These are phyloP conservation scores for Conopomorpha cramerella DNA, from an alignment of 1,140 invertebrate genomes.

Conservation along the genomic window DNA sequence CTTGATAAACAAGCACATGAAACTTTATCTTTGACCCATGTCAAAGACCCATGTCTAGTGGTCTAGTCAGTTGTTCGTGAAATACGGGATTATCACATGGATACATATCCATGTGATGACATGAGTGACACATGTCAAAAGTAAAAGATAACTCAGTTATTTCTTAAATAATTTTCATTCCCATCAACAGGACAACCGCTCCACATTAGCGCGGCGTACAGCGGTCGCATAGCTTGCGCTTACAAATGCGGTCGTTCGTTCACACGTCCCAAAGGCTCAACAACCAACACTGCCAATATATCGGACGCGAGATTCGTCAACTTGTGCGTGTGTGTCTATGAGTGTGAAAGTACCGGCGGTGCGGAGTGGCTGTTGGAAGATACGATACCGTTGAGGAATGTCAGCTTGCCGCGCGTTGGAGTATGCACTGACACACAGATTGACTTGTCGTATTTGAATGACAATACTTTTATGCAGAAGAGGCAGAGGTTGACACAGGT, in stretches of 20 bases:
- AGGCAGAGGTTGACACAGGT: conserved; percentile 78
- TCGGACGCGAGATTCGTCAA: conserved; percentile 89
- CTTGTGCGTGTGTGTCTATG: conserved; percentile 95
- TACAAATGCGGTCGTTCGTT: conserved; percentile 91
- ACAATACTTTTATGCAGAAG: conserved; percentile 79
- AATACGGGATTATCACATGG: no score
- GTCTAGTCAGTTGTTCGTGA: no score
- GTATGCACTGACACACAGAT: conserved; percentile 73
- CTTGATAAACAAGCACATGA: no score
- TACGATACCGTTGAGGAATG: conserved; percentile 88
- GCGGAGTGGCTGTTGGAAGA: conserved; percentile 99
- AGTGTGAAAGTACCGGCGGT: conserved; percentile 98
- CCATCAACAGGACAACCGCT: conserved; percentile 75
- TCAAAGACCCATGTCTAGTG: no score
- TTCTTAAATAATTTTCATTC: not conserved
- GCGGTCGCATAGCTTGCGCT: conserved; percentile 93
- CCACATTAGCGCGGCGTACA: conserved; percentile 96
- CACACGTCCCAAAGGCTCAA: conserved; percentile 70
- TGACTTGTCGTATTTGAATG: conserved; percentile 82
- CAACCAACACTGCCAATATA: conserved; percentile 15
- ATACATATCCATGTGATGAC: no score
- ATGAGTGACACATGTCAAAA: no score
- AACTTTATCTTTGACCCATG: no score
- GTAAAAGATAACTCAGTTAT: no score
- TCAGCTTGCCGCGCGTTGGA: conserved; percentile 80